phyloP scores from a whole-genome alignment of 2,888 invertebrate genomes.

The Tachina lurida region DNA sequence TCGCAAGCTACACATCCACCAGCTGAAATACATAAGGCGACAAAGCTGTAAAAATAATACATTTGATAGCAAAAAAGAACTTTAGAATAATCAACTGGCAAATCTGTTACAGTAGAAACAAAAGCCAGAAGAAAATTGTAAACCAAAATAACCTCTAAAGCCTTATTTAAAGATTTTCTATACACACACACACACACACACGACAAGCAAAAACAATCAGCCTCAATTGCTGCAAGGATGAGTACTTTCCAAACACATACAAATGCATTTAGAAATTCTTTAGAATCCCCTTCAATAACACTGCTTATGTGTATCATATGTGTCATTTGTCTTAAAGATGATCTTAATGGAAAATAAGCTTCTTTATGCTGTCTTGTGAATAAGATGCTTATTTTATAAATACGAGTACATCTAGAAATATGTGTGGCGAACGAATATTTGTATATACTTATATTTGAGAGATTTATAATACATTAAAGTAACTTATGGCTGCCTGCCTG shows the following conservation, averaged over 20 bases:
- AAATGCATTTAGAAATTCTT: conserved; percentile 5
- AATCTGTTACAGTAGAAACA: not conserved
- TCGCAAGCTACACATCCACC: not conserved
- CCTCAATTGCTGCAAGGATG: not conserved
- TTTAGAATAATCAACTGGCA: not conserved
- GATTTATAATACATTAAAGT: conserved; percentile 1
- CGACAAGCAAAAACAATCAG: not conserved
- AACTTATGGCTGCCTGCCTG: not conserved
- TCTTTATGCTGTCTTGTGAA: conserved; percentile 22
- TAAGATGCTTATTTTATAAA: conserved; percentile 7
- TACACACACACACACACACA: not conserved
- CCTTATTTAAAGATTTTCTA: conserved; percentile 1
- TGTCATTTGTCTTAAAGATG: conserved; percentile 59
- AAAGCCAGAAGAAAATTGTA: not conserved
- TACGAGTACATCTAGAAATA: not conserved
- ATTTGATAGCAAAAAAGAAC: not conserved
- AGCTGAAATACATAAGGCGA: not conserved
- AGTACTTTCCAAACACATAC: not conserved
- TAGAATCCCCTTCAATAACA: conserved; percentile 22
- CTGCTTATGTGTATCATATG: conserved; percentile 30
- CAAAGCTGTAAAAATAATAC: not conserved
- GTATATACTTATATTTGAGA: not conserved
- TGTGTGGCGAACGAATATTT: not conserved
- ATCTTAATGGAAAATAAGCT: conserved; percentile 61
- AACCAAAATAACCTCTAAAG: not conserved